Base-by-base conservation (phyloP, 2,113 vertebrate species). In the Paramormyrops kingsleyae region DNA sequence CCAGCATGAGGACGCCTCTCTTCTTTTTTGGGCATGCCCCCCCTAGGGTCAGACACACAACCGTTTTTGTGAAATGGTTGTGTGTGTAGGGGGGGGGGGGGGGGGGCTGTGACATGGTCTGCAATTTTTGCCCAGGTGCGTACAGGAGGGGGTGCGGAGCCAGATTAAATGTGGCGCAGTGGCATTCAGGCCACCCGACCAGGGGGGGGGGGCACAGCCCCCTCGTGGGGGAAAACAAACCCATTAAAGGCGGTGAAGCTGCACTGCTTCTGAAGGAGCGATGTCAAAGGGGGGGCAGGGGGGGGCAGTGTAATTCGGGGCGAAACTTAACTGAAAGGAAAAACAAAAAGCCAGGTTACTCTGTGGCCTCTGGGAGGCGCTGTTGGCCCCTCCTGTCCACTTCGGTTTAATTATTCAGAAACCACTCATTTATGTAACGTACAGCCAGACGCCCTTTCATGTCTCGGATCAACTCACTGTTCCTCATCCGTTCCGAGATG, bases 101-200 rank as follows among this genome's bases (percentile, higher is more conserved):
- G 50, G 52, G 15, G 52, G 52, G 17, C 50, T 5, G 4, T 53
- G 52, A 53, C 15, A 52, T 52, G 17, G 52, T 4, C 89, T 74
- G 87, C 80, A 66, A 90, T 91, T 89, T 85, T 89, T 21, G 27
- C 53, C 39, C 50, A 86, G 59, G 89, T 5, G 59, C n/a, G 7
- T 27, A 70, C n/a, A 84, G 88, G 91, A 85, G 89, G 89, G 89
- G 47, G 52, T 15, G 27, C 5, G 27, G 74, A 91, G 50, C 70
- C 89, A 87, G 89, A 92, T 91, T 89, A 59, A 52, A 91, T 89
- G 90, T 88, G 77, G 88, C 77, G 86, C 47, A 50, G 62, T 12
- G n/a, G 62, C 62, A 70, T 31, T 70, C 27, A 13, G 62, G 62
- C 62, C 10, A 10, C 62, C 59, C 2, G n/a, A 66, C 59, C n/a